These are phyloP conservation scores for Crocallis elinguaria DNA, from an alignment of 2,888 invertebrate genomes.

Conservation along the genomic window DNA sequence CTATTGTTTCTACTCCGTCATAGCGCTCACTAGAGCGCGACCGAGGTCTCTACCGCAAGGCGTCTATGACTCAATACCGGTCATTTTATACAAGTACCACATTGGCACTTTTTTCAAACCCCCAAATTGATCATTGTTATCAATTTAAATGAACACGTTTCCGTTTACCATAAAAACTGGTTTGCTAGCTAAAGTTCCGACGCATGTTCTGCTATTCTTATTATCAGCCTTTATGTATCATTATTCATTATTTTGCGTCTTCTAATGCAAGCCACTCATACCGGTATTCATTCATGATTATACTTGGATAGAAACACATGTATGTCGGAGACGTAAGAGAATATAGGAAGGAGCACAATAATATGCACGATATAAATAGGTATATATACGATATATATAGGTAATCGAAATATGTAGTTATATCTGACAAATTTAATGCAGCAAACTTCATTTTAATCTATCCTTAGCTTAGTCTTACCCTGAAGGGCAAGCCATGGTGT, in stretches of 20 bases:
- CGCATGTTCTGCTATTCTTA: too few relatives aligned
- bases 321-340: too few relatives aligned
- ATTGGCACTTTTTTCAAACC: slow-evolving; percentile 24
- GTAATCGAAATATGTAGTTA: too few relatives aligned
- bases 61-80: slow-evolving; percentile 51
- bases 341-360: too few relatives aligned
- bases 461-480: slow-evolving; percentile 7
- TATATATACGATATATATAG: too few relatives aligned
- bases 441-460: not conserved
- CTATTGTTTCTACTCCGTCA: slow-evolving; percentile 68
- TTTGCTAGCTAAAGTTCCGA: not conserved
- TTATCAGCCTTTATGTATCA: too few relatives aligned
- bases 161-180: slow-evolving; percentile 7
- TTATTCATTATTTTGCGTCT: too few relatives aligned
- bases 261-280: too few relatives aligned
- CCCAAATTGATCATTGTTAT: slow-evolving; percentile 22
- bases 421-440: too few relatives aligned
- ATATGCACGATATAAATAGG: too few relatives aligned
- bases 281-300: too few relatives aligned
- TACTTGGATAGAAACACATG: too few relatives aligned
- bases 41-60: slow-evolving; percentile 54
- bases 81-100: slow-evolving; percentile 23
- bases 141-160: slow-evolving; percentile 21
- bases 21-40: slow-evolving; percentile 65
- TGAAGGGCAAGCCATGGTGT: slow-evolving; percentile 32